These are phyloP conservation scores for Percopsis transmontana DNA, from an alignment of 2,113 vertebrate genomes.

Conservation along the genomic window DNA sequence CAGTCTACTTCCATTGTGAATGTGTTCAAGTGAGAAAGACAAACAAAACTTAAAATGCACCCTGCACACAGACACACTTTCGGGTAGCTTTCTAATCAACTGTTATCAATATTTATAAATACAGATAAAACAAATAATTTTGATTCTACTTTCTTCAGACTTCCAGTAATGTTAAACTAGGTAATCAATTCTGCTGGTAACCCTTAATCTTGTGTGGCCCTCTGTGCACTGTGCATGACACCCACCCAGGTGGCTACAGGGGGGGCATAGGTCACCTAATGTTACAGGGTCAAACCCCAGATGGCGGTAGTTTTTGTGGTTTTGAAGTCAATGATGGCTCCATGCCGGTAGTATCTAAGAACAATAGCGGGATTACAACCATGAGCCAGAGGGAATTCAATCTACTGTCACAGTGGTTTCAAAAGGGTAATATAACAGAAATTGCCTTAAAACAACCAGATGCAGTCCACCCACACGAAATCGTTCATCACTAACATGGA, in stretches of 20 bases:
- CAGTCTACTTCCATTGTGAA: not conserved
- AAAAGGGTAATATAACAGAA: not conserved
- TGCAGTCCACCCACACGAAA: slow-evolving; percentile 52
- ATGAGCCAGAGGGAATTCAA: slow-evolving; percentile 9
- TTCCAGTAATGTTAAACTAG: too few species aligned
- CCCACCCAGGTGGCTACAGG: slow-evolving; percentile 1
- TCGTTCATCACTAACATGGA: slow-evolving; percentile 55
- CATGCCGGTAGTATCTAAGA: not conserved
- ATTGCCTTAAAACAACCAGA: slow-evolving; percentile 22
- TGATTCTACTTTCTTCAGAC: too few species aligned
- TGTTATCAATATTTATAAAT: too few species aligned
- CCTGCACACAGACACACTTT: too few species aligned
- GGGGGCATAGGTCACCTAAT: slow-evolving; percentile 23
- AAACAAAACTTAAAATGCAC: not conserved
- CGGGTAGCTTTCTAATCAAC: too few species aligned
- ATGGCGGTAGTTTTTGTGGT: slow-evolving; percentile 26
- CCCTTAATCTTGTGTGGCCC: not conserved
- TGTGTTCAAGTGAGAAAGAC: not conserved
- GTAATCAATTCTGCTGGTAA: too few species aligned
- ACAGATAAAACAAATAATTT: too few species aligned
- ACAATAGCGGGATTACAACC: slow-evolving; percentile 3
- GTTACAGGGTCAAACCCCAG: slow-evolving; percentile 49
- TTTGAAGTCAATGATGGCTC: slow-evolving; percentile 17
- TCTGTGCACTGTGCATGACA: slow-evolving; percentile 3
- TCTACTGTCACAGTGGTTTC: not conserved